Base-by-base conservation (phyloP, 1,140 invertebrate genomes). In the Pectinophora gossypiella region DNA sequence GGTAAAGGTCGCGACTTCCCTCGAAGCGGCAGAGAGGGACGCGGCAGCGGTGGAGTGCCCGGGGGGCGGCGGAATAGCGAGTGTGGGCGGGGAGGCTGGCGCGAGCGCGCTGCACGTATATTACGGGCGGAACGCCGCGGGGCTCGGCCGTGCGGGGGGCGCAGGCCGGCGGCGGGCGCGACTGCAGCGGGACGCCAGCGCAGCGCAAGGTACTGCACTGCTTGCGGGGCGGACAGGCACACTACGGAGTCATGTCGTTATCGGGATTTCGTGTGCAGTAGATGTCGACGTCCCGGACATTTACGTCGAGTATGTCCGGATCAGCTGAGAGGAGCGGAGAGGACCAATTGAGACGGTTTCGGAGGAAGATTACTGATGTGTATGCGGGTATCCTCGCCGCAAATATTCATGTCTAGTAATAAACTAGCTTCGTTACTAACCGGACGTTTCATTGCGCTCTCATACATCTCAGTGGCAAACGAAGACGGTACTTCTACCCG, bases 21-120 rank as follows among this genome's bases (percentile, higher is more conserved):
- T 60, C 35, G 64, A 67, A 18, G 54, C 59, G 2, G 56, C 56
- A 0, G 60, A 60, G 16, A 42, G 21, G 18, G 21, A 64, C 48
- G 55, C 46, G 10, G 49, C 51, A 6, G 18, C 48, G 3, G 62
- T 64, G 32, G 61, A 54, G 1, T 1, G 12, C 4, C 22, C 22
- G 9, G 19, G 22, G 10, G 22, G 4, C 22, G 22, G 22, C 22
- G 10, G 4, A 10, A 23, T 4, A 5, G 22, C 22, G 22, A n/a
- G 22, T 23, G 22, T 10, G 10, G 4, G 22, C 22, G 4, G 10
- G 4, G 4, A 23, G 22, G 10, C 4, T 10, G 22, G 22, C 22
- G 22, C 22, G 22, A 23, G 4, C 22, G 22, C 4, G 22, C 22
- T 4, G 22, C 22, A 10, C 22, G 22, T 10, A n/a, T n/a, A n/a